phyloP scores from a whole-genome alignment of 2,113 vertebrate genomes.

The Platichthys stellatus region DNA sequence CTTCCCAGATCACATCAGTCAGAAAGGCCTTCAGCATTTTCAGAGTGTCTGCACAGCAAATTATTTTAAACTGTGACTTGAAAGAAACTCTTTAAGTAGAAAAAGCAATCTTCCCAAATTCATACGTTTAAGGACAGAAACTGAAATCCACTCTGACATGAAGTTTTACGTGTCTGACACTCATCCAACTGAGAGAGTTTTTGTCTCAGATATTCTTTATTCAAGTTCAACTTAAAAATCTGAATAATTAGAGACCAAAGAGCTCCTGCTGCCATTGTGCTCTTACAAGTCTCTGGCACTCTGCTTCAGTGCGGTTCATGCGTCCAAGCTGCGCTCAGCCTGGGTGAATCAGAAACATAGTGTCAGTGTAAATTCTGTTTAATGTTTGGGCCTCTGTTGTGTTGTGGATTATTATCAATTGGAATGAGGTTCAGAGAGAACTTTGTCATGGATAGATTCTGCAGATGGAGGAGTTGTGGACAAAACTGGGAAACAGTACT shows the following conservation, averaged over 20 bases:
- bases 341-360: too few species aligned
- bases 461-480: neutral
- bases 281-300: neutral
- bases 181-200: neutral
- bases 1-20: constrained; percentile 13
- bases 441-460: neutral
- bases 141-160: neutral
- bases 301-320: neutral
- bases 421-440: neutral
- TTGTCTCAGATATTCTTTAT: neutral
- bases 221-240: neutral
- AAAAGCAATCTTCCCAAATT: neutral
- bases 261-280: neutral
- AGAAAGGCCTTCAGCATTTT: constrained; percentile 1
- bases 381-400: neutral
- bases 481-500: neutral
- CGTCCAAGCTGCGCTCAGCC: neutral
- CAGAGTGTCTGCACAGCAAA: constrained; percentile 4
- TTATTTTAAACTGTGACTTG: constrained; percentile 1
- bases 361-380: neutral
- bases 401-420: neutral
- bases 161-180: neutral
- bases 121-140: neutral
- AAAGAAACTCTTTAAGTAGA: neutral
- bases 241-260: neutral